Conservation (phyloP, 2,888 invertebrate species). For the Deilephila elpenor region DNA sequence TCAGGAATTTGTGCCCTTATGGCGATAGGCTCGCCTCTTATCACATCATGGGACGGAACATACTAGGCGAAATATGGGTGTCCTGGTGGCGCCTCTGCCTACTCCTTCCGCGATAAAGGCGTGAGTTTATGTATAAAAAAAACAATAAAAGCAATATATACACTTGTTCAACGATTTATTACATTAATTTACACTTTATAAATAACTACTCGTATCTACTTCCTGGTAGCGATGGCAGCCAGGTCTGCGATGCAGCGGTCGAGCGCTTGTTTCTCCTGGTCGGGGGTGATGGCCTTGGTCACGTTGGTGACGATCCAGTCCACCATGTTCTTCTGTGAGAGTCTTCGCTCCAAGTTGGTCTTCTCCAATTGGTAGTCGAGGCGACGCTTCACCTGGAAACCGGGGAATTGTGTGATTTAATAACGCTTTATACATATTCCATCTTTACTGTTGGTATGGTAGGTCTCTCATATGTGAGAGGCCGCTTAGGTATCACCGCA, state of each 20-base stretch:
- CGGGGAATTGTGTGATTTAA: background rate
- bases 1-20: no score
- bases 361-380: conserved; percentile 97
- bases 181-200: conserved; percentile 31
- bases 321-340: conserved; percentile 97
- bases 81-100: no score
- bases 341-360: conserved; percentile 91
- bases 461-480: no score
- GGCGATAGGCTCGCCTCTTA: no score
- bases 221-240: conserved; percentile 86
- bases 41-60: no score
- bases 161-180: conserved; percentile 26
- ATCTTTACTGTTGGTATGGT: no score
- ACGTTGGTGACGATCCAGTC: conserved; percentile 96
- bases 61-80: no score
- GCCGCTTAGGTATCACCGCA: no score
- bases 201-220: conserved; percentile 48
- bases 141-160: background rate
- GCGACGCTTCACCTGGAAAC: conserved; percentile 89
- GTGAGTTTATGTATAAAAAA: no score
- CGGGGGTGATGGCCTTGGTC: conserved; percentile 94
- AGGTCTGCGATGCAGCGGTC: conserved; percentile 95
- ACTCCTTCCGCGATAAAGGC: no score
- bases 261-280: conserved; percentile 96
- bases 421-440: no score